Evolutionary conservation across 2,797 vertebrate species (phyloP).

Genomic region (Coccyzus lansbergi): DNA sequence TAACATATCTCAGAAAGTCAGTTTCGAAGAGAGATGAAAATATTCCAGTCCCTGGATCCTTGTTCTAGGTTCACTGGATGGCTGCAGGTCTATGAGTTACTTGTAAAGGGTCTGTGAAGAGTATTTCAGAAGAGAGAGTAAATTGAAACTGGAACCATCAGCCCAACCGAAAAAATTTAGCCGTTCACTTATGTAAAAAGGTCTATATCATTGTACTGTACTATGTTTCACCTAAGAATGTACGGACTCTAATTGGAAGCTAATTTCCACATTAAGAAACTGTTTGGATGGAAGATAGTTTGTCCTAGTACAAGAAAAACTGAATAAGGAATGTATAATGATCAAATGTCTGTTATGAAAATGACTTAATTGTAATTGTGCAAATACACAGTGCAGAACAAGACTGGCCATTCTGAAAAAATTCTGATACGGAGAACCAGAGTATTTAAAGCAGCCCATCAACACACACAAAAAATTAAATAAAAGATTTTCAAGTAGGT

Average conservation of each 20-base stretch:
- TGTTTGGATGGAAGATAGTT: not conserved
- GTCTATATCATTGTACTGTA: not conserved
- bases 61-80: not conserved
- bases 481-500: not conserved
- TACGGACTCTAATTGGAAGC: not conserved
- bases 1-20: not conserved
- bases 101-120: not conserved
- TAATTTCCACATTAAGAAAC: not conserved
- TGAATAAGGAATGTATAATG: not conserved
- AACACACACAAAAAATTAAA: not conserved
- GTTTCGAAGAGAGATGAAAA: not conserved
- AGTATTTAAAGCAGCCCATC: not conserved
- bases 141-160: not conserved
- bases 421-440: not conserved
- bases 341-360: not conserved
- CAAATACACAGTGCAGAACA: not conserved
- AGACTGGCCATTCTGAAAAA: not conserved
- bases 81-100: not conserved
- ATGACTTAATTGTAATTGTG: not conserved
- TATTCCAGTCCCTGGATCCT: not conserved
- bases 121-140: not conserved
- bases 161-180: not conserved
- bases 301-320: not conserved
- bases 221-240: not conserved
- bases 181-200: not conserved